These are phyloP conservation scores for Tangara arthus DNA, from an alignment of 2,797 vertebrate species.

Conservation along the genomic window DNA sequence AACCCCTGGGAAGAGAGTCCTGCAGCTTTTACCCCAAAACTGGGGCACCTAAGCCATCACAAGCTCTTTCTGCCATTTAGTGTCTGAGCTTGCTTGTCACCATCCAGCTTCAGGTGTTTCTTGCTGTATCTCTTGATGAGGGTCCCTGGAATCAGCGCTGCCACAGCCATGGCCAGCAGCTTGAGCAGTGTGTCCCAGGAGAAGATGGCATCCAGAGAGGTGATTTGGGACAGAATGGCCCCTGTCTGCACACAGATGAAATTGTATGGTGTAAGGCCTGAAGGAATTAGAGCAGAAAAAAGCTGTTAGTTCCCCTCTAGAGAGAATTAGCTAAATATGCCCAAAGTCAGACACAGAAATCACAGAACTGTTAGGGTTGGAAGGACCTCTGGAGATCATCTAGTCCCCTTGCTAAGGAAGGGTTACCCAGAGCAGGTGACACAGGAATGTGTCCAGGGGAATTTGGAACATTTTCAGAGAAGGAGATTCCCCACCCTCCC, in stretches of 20 bases:
- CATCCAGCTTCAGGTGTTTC: constrained; percentile 75
- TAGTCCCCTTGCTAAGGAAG: background rate
- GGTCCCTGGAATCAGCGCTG: constrained; percentile 87
- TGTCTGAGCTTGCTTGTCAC: constrained; percentile 35
- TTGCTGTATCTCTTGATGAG: constrained; percentile 86
- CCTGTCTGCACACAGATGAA: constrained; percentile 98
- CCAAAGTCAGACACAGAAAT: background rate
- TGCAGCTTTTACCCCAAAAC: background rate
- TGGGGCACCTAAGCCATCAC: constrained; percentile 59
- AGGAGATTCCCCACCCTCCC: background rate
- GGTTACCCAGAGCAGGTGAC: background rate
- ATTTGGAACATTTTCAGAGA: background rate
- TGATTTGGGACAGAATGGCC: constrained; percentile 89
- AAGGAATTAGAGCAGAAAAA: background rate
- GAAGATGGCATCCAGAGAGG: constrained; percentile 90
- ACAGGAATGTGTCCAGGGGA: background rate
- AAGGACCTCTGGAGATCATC: background rate
- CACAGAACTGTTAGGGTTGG: background rate
- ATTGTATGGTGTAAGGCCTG: constrained; percentile 95
- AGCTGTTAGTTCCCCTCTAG: background rate
- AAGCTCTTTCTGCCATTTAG: constrained; percentile 77
- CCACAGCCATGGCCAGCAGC: constrained; percentile 86
- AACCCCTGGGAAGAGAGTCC: background rate
- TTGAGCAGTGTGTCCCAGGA: constrained; percentile 88
- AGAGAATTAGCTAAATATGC: background rate